phyloP scores from a whole-genome alignment of 1,140 invertebrate genomes.

The Sipha flava region DNA sequence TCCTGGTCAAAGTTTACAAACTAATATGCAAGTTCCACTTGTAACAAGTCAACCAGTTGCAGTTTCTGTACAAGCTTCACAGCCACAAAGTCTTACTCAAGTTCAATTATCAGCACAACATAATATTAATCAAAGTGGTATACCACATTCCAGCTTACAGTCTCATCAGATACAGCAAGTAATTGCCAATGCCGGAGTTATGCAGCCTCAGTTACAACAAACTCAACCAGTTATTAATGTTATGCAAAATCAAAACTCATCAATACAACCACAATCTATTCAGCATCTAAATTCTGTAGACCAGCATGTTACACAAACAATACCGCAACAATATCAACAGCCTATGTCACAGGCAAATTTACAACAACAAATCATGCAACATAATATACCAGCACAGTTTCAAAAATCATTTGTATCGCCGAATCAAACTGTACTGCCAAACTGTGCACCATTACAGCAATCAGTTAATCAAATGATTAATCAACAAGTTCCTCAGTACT shows the following conservation, averaged over 20 bases:
- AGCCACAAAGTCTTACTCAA: slow-evolving; percentile 43
- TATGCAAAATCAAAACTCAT: slow-evolving; percentile 46
- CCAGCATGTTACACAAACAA: slow-evolving; percentile 1
- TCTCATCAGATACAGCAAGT: slow-evolving; percentile 50
- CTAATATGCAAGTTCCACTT: slow-evolving; percentile 33
- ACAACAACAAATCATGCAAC: slow-evolving; percentile 27
- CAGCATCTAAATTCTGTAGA: slow-evolving; percentile 34
- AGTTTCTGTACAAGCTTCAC: slow-evolving; percentile 39
- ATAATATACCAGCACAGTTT: slow-evolving; percentile 5
- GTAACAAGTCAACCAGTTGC: not conserved
- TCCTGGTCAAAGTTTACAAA: slow-evolving; percentile 41
- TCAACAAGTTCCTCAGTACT: slow-evolving; percentile 30
- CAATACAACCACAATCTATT: slow-evolving; percentile 46
- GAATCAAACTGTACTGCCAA: slow-evolving; percentile 10
- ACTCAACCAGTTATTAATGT: slow-evolving; percentile 44
- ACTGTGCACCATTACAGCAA: slow-evolving; percentile 17
- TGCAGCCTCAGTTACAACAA: slow-evolving; percentile 40
- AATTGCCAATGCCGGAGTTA: slow-evolving; percentile 44
- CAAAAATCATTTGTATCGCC: slow-evolving; percentile 19
- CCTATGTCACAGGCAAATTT: slow-evolving; percentile 13
- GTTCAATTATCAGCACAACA: slow-evolving; percentile 45
- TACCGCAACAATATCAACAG: slow-evolving; percentile 23
- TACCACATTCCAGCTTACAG: slow-evolving; percentile 47
- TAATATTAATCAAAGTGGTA: slow-evolving; percentile 31
- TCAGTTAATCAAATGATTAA: slow-evolving; percentile 26